A percentile compares a stretch with the other conserved stretches of the same genome.
These are phyloP conservation scores for Procambarus virginalis DNA, from an alignment of 1,140 invertebrate species.

Conservation along the genomic window DNA sequence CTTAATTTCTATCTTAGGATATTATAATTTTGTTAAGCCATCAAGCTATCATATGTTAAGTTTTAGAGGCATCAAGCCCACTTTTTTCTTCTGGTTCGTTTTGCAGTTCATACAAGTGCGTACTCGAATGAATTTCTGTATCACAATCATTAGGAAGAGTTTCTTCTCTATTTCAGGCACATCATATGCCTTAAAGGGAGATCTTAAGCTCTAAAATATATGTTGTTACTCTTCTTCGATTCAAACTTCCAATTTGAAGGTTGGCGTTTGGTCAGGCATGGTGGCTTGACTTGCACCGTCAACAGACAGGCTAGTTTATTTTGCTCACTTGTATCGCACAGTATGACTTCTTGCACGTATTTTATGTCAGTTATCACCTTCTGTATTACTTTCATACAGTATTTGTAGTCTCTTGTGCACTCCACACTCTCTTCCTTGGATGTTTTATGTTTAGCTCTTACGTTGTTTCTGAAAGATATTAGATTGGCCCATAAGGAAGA, in stretches of 20 bases:
- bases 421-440: neutral
- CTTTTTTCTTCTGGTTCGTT: neutral
- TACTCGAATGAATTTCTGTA: neutral
- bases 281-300: conserved; percentile 20
- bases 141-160: conserved; percentile 18
- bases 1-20: neutral
- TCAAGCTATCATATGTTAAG: neutral
- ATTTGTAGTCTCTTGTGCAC: neutral
- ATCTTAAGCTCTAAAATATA: conserved; percentile 34
- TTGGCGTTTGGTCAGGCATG: conserved; percentile 28
- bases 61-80: neutral
- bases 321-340: conserved; percentile 29
- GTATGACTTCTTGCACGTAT: conserved; percentile 18
- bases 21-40: neutral
- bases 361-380: neutral
- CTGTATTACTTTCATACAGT: neutral
- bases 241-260: conserved; percentile 26
- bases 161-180: conserved; percentile 44
- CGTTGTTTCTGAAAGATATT: neutral
- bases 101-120: neutral
- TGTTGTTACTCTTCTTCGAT: conserved; percentile 41
- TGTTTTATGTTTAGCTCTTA: neutral
- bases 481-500: too few relatives aligned
- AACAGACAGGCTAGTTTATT: conserved; percentile 24
- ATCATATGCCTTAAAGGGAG: conserved; percentile 43